phyloP scores from a whole-genome alignment of 2,797 vertebrate genomes.

The Sebastes iracundus region DNA sequence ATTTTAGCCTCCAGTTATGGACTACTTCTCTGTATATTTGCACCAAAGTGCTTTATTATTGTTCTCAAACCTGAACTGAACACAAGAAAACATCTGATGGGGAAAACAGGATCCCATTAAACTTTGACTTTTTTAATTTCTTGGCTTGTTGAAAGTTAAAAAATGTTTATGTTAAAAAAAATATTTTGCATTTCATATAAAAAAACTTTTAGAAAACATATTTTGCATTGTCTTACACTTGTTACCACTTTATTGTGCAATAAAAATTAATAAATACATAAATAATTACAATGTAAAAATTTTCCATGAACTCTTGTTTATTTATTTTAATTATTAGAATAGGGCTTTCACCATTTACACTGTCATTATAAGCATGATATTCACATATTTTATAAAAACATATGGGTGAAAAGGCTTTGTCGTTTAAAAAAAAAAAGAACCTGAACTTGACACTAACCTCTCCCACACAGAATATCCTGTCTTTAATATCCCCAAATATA shows the following conservation, averaged over 20 bases:
- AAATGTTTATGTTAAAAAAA: background rate
- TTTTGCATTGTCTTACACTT: background rate
- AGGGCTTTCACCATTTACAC: background rate
- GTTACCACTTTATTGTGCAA: background rate
- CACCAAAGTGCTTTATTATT: slow-evolving; percentile 80
- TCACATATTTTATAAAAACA: background rate
- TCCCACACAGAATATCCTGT: background rate
- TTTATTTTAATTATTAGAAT: background rate
- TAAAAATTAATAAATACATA: background rate
- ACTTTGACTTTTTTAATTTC: background rate
- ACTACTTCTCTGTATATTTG: slow-evolving; percentile 79
- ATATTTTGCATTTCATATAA: background rate
- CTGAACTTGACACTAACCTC: background rate
- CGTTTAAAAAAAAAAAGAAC: background rate
- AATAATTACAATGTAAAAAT: background rate
- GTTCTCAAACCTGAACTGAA: slow-evolving; percentile 76
- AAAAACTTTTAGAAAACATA: background rate
- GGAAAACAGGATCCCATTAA: slow-evolving; percentile 10
- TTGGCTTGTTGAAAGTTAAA: background rate
- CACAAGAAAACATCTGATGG: slow-evolving; percentile 77
- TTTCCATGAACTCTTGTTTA: background rate
- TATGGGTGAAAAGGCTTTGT: background rate
- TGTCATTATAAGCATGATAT: background rate
- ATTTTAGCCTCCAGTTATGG: slow-evolving; percentile 81
- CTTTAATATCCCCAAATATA: background rate